Base-by-base conservation (phyloP, 1,140 invertebrate species). In the Calliopsis andreniformis region DNA sequence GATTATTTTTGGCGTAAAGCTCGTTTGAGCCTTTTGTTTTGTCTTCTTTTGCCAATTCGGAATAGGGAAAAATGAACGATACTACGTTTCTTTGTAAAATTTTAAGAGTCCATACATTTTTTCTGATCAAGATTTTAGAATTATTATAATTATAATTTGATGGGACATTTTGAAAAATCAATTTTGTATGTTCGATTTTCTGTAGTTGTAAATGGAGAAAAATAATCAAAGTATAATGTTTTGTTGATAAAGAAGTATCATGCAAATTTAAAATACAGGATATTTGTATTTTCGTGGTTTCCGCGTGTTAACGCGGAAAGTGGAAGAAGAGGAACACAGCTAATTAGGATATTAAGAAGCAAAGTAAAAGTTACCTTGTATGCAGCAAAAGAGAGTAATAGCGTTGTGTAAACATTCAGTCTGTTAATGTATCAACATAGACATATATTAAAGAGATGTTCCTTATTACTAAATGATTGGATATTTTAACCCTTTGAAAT, bases 151-250 rank as follows among this genome's bases (percentile, higher is more conserved):
- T n/a, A n/a, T n/a, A n/a, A n/a, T n/a, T n/a, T n/a, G n/a, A n/a
- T n/a, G n/a, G n/a, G n/a, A n/a, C n/a, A n/a, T n/a, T n/a, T n/a
- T n/a, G n/a, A n/a, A n/a, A n/a, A n/a, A n/a, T n/a, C n/a, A n/a
- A n/a, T n/a, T n/a, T n/a, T n/a, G n/a, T n/a, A n/a, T n/a, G n/a
- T n/a, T n/a, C n/a, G n/a, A n/a, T n/a, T n/a, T n/a, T n/a, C n/a
- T n/a, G n/a, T n/a, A n/a, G n/a, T n/a, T n/a, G n/a, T n/a, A n/a
- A n/a, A n/a, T n/a, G n/a, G 35, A 5, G 10, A 39, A 10, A 42
- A 32, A 49, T 63, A 51, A 66, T 56, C 61, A 66, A 73, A 73
- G 49, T 73, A 45, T 43, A 1, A 2, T n/a, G 0, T 4, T 39
- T 0, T 23, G 0, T 3, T 25, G 4, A 18, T 18, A 16, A 25